Base-by-base conservation (phyloP, 2,113 vertebrate genomes). In the Aythya baeri region DNA sequence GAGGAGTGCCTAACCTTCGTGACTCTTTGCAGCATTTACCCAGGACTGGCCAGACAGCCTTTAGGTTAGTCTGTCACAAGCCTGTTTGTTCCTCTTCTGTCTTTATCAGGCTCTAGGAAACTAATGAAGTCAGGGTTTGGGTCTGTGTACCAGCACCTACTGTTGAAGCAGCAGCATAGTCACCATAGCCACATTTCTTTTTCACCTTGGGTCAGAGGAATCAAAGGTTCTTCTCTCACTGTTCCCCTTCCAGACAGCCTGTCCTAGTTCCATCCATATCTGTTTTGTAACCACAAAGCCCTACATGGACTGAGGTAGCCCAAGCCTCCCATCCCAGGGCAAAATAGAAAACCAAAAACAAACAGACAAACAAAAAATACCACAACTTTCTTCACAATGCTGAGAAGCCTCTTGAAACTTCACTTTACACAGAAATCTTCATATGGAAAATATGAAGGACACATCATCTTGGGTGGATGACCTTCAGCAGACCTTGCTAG, bases 231-330 rank as follows among this genome's bases (percentile, higher is more conserved):
- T 77, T 78, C 5, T 58, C 55, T 83, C 17, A 26, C 7, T 0
- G 0, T 50, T 78, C 6, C 7, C 8, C 4, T 27, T 58, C 23
- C 25, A 84, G 3, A 4, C 1, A 3, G 6, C 3, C 27, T 67
- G 3, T 14, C 8, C 14, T 44, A 18, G 8, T 32, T 83, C 17
- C 31, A 54, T 54, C 17, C 34, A 14, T 23, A 73, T 12, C 0
- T 29, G 2, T 23, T 6, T 34, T 71, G 49, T 34, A 49, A 4
- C 32, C 31, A 1, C 21, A 80, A 86, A 27, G 31, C 16, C 8
- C 66, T 31, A 21, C 13, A 23, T 18, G 29, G 6, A 26, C 73
- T 71, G 29, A 27, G 21, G 16, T 65, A 52, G 34, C 4, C 11
- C 22, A 66, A 49, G 20, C 4, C 5, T 57, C 44, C 9, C 17